Base-by-base conservation (phyloP, 1,140 invertebrate genomes). In the Eumaeus atala region DNA sequence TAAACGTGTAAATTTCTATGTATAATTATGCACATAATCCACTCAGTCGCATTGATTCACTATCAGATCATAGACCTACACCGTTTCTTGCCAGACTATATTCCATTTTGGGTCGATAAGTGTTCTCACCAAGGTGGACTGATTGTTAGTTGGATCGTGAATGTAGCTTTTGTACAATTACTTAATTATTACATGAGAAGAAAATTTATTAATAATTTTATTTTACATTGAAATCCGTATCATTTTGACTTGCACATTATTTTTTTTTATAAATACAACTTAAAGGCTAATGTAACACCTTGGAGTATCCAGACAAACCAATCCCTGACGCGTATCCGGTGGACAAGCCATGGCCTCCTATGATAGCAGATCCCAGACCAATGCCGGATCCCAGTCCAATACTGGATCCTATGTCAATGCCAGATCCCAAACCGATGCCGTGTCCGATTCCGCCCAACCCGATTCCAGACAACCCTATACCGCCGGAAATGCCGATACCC, bases 221-320 rank as follows among this genome's bases (percentile, higher is more conserved):
- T 61, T 61, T 51, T 51, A 61, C 48, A 33, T 9, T 44, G 14
- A 33, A 42, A n/a, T 59, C 34, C 54, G 56, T 62, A 62, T 44
- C 38, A 66, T 17, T 57, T 62, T 50, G 58, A 70, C 56, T 65
- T 64, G 63, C 66, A 71, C 61, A 60, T 54, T 50, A 50, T 37
- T n/a, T 40, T 14, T 28, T 28, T 50, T 50, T 50, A 50, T 36
- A 50, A 49, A 49, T 49, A 55, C 57, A 59, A 55, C 38, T 65
- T 68, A 67, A 50, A 67, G 64, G 64, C 67, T 70, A 70, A 56
- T 64, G 59, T 57, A 67, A 17, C 49, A 62, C 54, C 50, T 64
- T 67, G 8, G 65, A 64, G 52, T 67, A 67, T 8, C 49, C 17
- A 10, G 49, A 51, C 10, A 36, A 11, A 14, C 49, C 35, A 10